phyloP scores from a whole-genome alignment of 2,113 vertebrate species.

The Nesogale talazaci region DNA sequence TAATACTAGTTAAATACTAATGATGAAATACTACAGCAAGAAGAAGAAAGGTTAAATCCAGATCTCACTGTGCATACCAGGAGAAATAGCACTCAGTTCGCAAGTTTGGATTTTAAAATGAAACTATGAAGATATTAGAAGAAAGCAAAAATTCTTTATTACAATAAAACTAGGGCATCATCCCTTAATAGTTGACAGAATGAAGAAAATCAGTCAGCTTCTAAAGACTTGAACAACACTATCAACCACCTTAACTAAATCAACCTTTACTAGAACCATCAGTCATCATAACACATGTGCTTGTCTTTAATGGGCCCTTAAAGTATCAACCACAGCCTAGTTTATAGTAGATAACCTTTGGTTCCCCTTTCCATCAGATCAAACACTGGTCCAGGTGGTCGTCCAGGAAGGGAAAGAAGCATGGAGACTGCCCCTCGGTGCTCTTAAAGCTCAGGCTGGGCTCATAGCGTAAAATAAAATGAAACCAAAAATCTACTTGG shows the following conservation, averaged over 20 bases:
- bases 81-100: background rate
- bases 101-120: background rate
- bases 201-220: background rate
- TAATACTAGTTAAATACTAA: too few species aligned
- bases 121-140: constrained; percentile 9
- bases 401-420: too few species aligned
- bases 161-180: background rate
- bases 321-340: background rate
- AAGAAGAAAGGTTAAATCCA: background rate
- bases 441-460: too few species aligned
- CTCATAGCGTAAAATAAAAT: too few species aligned
- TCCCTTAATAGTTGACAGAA: background rate
- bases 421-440: too few species aligned
- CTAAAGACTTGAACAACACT: background rate
- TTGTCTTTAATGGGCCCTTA: background rate
- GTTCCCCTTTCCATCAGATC: too few species aligned
- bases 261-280: background rate
- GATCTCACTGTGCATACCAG: background rate
- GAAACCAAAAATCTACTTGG: constrained; percentile 12
- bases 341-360: background rate
- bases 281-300: background rate
- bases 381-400: too few species aligned
- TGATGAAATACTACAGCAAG: background rate
- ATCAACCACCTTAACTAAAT: background rate
- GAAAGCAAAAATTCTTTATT: background rate